Evolutionary conservation across 2,888 invertebrate genomes (phyloP).

Genomic region (Keiferia lycopersicella): DNA sequence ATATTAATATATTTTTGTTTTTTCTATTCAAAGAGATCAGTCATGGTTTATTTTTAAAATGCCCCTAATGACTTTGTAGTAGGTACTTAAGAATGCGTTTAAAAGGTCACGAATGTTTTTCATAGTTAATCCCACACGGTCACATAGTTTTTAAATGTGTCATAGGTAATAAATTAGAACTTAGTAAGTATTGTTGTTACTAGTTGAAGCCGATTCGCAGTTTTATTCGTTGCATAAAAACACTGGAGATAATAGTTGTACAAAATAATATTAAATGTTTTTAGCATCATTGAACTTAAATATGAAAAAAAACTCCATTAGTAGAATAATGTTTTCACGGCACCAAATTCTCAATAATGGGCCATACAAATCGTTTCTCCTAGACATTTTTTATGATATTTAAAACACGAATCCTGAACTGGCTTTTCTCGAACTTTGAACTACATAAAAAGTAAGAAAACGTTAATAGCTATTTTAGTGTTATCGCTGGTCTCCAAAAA

Average conservation of each 20-base stretch:
- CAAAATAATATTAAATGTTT: neutral
- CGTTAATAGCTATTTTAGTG: constrained; percentile 1
- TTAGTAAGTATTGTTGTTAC: too few relatives aligned
- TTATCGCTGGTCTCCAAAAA: too few relatives aligned
- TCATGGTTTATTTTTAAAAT: too few relatives aligned
- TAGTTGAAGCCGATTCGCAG: neutral
- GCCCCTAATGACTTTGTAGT: too few relatives aligned
- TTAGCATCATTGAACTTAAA: neutral
- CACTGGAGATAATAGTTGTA: too few relatives aligned
- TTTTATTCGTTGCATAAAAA: neutral
- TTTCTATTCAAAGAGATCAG: too few relatives aligned
- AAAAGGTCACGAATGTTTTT: too few relatives aligned
- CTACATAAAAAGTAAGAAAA: neutral
- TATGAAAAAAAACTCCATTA: neutral
- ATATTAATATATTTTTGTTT: too few relatives aligned
- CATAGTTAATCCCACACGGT: too few relatives aligned
- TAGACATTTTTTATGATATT: neutral
- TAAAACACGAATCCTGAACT: neutral
- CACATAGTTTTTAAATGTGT: too few relatives aligned
- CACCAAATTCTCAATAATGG: neutral
- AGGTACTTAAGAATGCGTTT: too few relatives aligned
- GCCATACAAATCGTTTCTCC: neutral
- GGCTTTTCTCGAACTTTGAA: neutral
- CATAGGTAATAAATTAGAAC: too few relatives aligned
- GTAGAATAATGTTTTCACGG: neutral